Base-by-base conservation (phyloP, 2,888 invertebrate genomes). In the Belgica antarctica region DNA sequence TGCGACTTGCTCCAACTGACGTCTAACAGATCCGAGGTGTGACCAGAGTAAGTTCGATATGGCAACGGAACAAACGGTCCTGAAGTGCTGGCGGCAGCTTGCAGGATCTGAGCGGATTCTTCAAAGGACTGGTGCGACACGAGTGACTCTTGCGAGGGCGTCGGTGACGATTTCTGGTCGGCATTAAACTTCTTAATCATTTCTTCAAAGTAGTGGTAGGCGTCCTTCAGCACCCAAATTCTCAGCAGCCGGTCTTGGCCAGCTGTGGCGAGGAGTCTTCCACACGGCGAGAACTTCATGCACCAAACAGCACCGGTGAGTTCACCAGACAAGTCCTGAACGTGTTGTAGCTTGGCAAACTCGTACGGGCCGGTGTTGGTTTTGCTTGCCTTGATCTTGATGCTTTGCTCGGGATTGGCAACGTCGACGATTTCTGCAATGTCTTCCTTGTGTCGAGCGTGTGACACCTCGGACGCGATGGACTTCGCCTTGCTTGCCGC, bases 1-100 rank as follows among this genome's bases (percentile, higher is more conserved):
- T 96, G 96, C 81, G 96, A 97, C 83, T 97, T 99, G 0, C 97
- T 98, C 99, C 98, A 99, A 4, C 96, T 93, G 0, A 99, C 90
- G 80, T 99, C 99, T 0, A 99, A 83, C 1, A 99, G 83, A 80
- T 98, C 98, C 1, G 97, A 96, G 0, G 94, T 93, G 79, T 99
- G 99, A 0, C 97, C 98, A 10, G 89, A 85, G 80, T 96, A 97
- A 0, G 90, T 89, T 81, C 93, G 94, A 81, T 97, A 94, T 1
- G 96, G 95, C 76, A 88, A 87, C 1, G 92, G 89, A 84, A 90
- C 90, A 82, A 97, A 97, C 28, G 88, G 87, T 0, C 88, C 87
- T 1, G 84, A 80, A 24, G 85, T 83, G 34, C 85, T 82, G 71
- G 83, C 83, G 68, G 86, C 87, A 2, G 85, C 81, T 1, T 83